These are phyloP conservation scores for Podiceps cristatus DNA, from an alignment of 2,113 vertebrate genomes.

Conservation along the genomic window DNA sequence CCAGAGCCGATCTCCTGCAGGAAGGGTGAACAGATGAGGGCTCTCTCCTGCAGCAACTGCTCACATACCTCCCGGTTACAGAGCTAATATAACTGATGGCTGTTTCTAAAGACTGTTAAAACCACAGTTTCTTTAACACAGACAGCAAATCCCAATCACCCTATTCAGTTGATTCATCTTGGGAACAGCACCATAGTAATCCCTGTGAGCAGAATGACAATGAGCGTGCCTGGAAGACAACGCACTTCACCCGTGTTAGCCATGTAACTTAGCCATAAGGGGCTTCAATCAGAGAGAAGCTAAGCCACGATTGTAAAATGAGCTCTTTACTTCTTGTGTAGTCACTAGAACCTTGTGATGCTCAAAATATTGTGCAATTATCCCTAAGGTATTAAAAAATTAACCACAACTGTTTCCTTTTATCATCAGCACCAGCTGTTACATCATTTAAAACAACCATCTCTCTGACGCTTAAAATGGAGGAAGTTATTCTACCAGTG, in stretches of 20 bases:
- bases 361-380: not conserved
- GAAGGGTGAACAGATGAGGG: not conserved
- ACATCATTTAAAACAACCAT: not conserved
- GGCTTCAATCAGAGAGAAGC: not conserved
- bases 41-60: not conserved
- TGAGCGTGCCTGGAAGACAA: not conserved
- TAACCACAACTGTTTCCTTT: not conserved
- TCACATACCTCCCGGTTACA: not conserved
- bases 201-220: not conserved
- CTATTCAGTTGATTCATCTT: not conserved
- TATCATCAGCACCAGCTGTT: not conserved
- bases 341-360: not conserved
- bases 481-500: not conserved
- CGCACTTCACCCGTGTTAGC: not conserved
- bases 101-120: not conserved
- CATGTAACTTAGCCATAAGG: not conserved
- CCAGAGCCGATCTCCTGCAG: not conserved
- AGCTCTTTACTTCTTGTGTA: not conserved
- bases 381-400: not conserved
- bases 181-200: not conserved
- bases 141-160: not conserved
- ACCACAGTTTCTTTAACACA: not conserved
- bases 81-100: not conserved
- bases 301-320: not conserved
- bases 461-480: not conserved